Base-by-base conservation (phyloP, 2,888 invertebrate genomes). In the Amphipyra tragopoginis region DNA sequence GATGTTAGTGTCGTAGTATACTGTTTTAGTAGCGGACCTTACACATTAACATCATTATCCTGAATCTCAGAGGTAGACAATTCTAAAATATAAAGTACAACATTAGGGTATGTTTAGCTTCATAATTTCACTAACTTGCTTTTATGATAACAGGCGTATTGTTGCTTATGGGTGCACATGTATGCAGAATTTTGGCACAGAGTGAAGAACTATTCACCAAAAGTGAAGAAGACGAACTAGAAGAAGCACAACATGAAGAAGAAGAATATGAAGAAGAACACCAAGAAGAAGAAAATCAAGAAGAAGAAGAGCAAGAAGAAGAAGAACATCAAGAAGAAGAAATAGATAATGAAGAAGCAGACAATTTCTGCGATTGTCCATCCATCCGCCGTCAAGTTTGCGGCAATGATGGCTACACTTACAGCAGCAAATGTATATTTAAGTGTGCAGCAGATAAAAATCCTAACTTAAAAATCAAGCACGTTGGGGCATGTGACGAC, bases 371-470 rank as follows among this genome's bases (percentile, higher is more conserved):
- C 48, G 13, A 43, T 4, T 65, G 64, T 53, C 21, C 21, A 0
- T 7, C 15, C 8, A 0, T 49, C 21, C 34, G 14, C n/a, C 26
- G 57, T 1, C 52, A 48, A n/a, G 36, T 64, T 5, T 64, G 65
- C 26, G 57, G 52, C 7, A 44, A 77, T 5, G 78, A 83, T 42
- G 84, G 79, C 0, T 39, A 45, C 3, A 85, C 86, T 0, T 87
- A 88, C 67, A 39, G 14, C n/a, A 88, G 83, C 62, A 68, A 59
- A 1, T 89, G 89, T 54, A 42, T 63, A 7, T 61, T 86, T 10
- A 66, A 79, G 21, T 89, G 89, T 43, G 83, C 75, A 0, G 68
- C 74, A 1, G n/a, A 47, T 10, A 42, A 34, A 1, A 34, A 61
- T 50, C 39, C 48, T n/a, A 8, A 2, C 9, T 43, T 69, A 26